Base-by-base conservation (phyloP, 2,888 invertebrate species). In the Ochropleura leucogaster region DNA sequence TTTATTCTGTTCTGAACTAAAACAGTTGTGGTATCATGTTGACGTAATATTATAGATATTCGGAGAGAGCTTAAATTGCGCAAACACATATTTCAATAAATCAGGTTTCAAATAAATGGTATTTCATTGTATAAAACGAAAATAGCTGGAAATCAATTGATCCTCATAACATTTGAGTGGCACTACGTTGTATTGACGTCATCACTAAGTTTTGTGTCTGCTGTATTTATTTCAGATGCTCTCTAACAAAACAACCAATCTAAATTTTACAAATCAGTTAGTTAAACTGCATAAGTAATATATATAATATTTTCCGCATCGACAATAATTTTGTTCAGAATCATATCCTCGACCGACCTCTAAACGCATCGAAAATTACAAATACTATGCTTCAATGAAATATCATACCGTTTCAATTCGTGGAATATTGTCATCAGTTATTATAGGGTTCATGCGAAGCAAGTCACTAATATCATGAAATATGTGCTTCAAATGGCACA, bases 401-500 rank as follows among this genome's bases (percentile, higher is more conserved):
- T 49, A 51, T 67, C n/a, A 70, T 46, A 62, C 57, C 18, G 40
- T 20, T 57, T 10, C 74, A 44, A 68, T 68, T 79, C 30, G 40
- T 46, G 44, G 40, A 74, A 65, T 57, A 72, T 76, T 74, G 73
- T 70, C 60, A 68, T 59, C 51, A 72, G 65, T 70, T 60, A 66
- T 76, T 63, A 73, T 44, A 40, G 64, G 57, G 40, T 73, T 69
- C 70, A 60, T 69, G 68, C 65, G 64, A 74, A 40, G 47, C 53
- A 16, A n/a, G 49, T 40, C 60, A 68, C 51, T 72, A 76, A 69
- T 81, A 74, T 64, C 78, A 81, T 60, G 40, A 75, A 74, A 73
- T 77, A 79, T 72, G 75, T 68, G 65, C 68, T 68, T 74, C 68
- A 84, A 82, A 77, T 85, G 53, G 70, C 64, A 74, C 79, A 72